phyloP scores from a whole-genome alignment of 2,888 invertebrate genomes.

The Drosophila macrospina region DNA sequence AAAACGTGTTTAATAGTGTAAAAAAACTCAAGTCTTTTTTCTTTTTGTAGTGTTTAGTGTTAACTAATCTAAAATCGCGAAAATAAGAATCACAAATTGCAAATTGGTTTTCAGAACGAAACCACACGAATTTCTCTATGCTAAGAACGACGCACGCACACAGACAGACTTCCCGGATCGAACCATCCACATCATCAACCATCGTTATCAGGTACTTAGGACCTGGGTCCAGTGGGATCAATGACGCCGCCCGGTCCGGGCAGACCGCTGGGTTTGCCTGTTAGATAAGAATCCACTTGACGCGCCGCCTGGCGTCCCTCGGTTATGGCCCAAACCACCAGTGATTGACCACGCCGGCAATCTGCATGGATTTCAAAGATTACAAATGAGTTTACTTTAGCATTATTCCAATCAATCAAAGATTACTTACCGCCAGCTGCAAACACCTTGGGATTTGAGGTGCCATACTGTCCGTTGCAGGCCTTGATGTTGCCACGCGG shows the following conservation, averaged over 20 bases:
- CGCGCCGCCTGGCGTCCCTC: conserved; percentile 99
- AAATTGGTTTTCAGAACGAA: conserved; percentile 48
- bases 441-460: conserved; percentile 93
- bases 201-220: conserved; percentile 52
- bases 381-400: background rate
- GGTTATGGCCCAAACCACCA: conserved; percentile 99
- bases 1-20: conserved; percentile 66
- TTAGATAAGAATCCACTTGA: conserved; percentile 94
- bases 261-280: conserved; percentile 90
- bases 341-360: conserved; percentile 98
- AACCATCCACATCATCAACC: conserved; percentile 29
- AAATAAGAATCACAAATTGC: conserved; percentile 78
- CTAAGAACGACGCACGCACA: conserved; percentile 69
- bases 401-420: background rate
- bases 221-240: conserved; percentile 72
- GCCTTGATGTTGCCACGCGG: conserved; percentile 97
- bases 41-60: conserved; percentile 48
- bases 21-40: conserved; percentile 76
- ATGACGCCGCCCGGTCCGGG: conserved; percentile 97
- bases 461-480: conserved; percentile 90
- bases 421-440: conserved; percentile 94
- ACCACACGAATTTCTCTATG: conserved; percentile 56
- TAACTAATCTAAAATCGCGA: conserved; percentile 79
- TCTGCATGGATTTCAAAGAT: conserved; percentile 87
- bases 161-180: conserved; percentile 47